Evolutionary conservation across 1,140 invertebrate genomes (phyloP).

Genomic region (Manduca sexta): DNA sequence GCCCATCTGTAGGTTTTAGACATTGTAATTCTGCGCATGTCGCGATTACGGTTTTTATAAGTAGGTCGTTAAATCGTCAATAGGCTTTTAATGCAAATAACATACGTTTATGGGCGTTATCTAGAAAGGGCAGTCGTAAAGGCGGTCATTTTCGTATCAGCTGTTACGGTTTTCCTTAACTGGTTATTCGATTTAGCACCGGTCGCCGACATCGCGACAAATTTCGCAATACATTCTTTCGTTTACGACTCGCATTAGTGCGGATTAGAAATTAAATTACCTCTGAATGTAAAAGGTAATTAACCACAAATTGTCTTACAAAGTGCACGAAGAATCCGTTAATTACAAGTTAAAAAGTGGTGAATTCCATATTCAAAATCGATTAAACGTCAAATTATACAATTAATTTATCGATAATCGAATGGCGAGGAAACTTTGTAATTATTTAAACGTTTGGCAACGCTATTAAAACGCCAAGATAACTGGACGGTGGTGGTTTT

Average conservation of each 20-base stretch:
- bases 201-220: slow-evolving; percentile 20
- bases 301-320: no score
- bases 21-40: slow-evolving; percentile 48
- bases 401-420: no score
- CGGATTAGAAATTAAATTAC: slow-evolving; percentile 1
- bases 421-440: background rate
- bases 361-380: background rate
- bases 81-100: slow-evolving; percentile 1
- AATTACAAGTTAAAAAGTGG: no score
- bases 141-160: slow-evolving; percentile 14
- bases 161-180: slow-evolving; percentile 3
- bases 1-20: slow-evolving; percentile 29
- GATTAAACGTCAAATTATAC: no score
- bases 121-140: background rate
- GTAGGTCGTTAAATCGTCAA: background rate
- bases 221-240: slow-evolving; percentile 36
- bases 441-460: background rate
- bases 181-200: slow-evolving; percentile 14
- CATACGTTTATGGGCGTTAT: background rate
- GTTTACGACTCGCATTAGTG: slow-evolving; percentile 17
- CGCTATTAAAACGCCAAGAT: slow-evolving; percentile 38
- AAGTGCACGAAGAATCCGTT: no score
- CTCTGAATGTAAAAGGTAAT: background rate
- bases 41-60: background rate
- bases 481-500: slow-evolving; percentile 36